Percentiles rank a stretch among this genome's conserved stretches.
Evolutionary conservation across 1,140 invertebrate species (phyloP).

Genomic region (Euglossa dilemma): DNA sequence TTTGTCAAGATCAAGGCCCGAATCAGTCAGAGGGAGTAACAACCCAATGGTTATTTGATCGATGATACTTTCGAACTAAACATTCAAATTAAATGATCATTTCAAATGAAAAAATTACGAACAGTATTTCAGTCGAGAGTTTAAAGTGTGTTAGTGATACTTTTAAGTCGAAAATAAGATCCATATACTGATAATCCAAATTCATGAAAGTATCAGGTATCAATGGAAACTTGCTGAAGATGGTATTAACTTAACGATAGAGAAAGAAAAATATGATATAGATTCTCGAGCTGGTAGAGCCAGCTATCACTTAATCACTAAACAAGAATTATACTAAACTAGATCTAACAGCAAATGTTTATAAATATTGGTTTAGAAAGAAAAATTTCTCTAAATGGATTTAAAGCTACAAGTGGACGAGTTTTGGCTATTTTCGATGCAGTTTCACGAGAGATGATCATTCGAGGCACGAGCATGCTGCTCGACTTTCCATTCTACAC

Average conservation of each 20-base stretch:
- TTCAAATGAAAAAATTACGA: no score
- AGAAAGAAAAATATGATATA: conserved; percentile 20
- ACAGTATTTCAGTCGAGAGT: no score
- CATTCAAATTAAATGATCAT: no score
- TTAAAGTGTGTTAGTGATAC: no score
- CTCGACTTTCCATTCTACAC: conserved; percentile 60
- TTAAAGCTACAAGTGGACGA: neutral
- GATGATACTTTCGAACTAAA: neutral
- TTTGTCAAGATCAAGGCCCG: conserved; percentile 41
- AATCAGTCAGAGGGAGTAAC: neutral
- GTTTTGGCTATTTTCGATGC: neutral
- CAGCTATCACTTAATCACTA: neutral
- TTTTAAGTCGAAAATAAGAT: no score
- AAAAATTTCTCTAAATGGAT: neutral
- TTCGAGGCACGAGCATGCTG: conserved; percentile 39
- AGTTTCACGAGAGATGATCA: conserved; percentile 42
- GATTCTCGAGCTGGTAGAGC: neutral
- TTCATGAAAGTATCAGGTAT: neutral
- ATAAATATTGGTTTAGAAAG: neutral
- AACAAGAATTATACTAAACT: no score
- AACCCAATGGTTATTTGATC: neutral
- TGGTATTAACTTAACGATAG: conserved; percentile 5
- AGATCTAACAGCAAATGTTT: neutral
- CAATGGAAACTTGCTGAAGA: conserved; percentile 17
- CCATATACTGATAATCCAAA: no score